Evolutionary conservation across 2,113 vertebrate species (phyloP), one percentile per base, ranked within the genome.

Genomic region (Pluvialis apricaria): DNA sequence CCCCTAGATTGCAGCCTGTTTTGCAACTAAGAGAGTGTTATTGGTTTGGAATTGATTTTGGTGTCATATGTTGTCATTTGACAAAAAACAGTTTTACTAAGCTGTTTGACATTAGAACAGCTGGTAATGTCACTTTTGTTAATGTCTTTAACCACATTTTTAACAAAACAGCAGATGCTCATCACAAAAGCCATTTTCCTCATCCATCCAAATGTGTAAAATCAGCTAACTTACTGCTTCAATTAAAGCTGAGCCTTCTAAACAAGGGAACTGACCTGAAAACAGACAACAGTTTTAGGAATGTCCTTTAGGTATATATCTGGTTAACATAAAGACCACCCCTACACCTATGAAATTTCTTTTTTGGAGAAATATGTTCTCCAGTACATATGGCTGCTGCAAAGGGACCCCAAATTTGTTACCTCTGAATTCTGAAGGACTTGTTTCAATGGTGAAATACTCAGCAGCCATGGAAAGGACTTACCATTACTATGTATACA

Each of bases 111-210:
- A 97, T 98, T 97, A 97, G 96, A 98, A 97, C 98, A 99, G 98
- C 98, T 98, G 98, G 98, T 97, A 97, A 96, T 98, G 98, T 98
- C 98, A 98, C 98, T 98, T 98, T 98, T 98, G 98, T 98, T 98
- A 98, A 98, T 98, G 98, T 97, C 97, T 98, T 98, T 98, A 98
- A 98, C 98, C 97, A 97, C 97, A 97, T 98, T 98, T 98, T 98
- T 98, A 98, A 98, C 98, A 98, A 97, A 98, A 97, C 98, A 98
- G 98, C 99, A 99, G 98, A 99, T 99, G 99, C 98, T 98, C 97
- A 94, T 97, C 97, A 98, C 98, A 98, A 98, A 98, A 98, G 97
- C 97, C 96, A 97, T 98, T 98, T 98, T 98, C 98, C 98, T 98
- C 97, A 97, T 97, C 97, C 96, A 83, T 96, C 91, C 42, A 87